These are phyloP conservation scores for Dorcus hopei DNA, from an alignment of 2,888 invertebrate genomes.

Conservation along the genomic window DNA sequence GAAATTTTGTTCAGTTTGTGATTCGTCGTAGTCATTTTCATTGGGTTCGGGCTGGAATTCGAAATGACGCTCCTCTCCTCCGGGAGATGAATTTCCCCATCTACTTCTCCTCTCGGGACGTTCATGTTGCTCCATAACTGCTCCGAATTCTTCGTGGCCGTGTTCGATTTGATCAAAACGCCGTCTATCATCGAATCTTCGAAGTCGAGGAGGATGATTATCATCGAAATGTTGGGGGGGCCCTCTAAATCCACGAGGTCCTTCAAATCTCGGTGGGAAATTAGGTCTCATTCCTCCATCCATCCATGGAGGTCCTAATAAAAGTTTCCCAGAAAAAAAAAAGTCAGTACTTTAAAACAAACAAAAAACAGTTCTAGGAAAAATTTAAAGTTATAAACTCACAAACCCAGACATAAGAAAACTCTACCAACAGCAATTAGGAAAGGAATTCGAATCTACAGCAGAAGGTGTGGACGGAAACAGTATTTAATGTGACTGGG, in stretches of 20 bases:
- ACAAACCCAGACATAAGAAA: too few species aligned
- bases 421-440: too few species aligned
- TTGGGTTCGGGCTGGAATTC: neutral
- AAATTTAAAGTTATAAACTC: too few species aligned
- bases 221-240: conserved; percentile 36
- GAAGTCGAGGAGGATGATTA: conserved; percentile 37
- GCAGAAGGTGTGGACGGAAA: too few species aligned
- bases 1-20: conserved; percentile 7
- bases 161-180: conserved; percentile 21
- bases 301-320: conserved; percentile 45
- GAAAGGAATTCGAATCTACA: too few species aligned
- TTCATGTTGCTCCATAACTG: conserved; percentile 19
- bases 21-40: neutral
- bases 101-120: conserved; percentile 27
- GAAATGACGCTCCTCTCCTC: conserved; percentile 6
- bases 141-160: conserved; percentile 13
- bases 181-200: conserved; percentile 34
- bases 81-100: conserved; percentile 34
- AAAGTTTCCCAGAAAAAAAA: neutral
- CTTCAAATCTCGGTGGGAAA: conserved; percentile 44
- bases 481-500: too few species aligned
- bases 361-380: too few species aligned
- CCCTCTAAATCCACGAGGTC: conserved; percentile 44
- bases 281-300: conserved; percentile 50
- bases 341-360: too few species aligned